Percentiles rank a stretch among this genome's conserved stretches.
Conservation (phyloP, 1,140 invertebrate species). For the Drosophila rufa region DNA sequence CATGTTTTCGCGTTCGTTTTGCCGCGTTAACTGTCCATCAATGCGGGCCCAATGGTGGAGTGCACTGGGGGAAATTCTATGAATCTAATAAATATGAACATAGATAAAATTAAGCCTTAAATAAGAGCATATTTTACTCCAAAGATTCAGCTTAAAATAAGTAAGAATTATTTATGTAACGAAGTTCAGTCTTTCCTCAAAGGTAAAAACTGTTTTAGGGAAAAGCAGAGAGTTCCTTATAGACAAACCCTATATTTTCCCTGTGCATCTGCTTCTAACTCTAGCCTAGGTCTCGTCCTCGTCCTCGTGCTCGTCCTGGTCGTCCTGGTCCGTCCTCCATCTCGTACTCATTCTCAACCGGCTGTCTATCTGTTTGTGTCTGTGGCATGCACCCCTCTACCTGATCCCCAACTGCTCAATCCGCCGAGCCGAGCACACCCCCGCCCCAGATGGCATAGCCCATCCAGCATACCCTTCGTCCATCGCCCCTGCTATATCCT, state of each 20-base stretch:
- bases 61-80: slow-evolving; percentile 13
- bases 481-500: not conserved
- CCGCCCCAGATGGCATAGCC: not conserved
- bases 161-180: too few relatives aligned
- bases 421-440: slow-evolving; percentile 3
- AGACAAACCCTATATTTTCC: not conserved
- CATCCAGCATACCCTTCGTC: not conserved
- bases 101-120: not conserved
- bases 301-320: slow-evolving; percentile 6
- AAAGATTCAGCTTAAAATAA: too few relatives aligned
- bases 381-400: slow-evolving; percentile 69
- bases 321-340: slow-evolving; percentile 8
- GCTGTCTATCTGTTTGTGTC: slow-evolving; percentile 72
- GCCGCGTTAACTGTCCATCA: slow-evolving; percentile 83
- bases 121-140: not conserved
- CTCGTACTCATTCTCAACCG: slow-evolving; percentile 37
- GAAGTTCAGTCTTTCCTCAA: too few relatives aligned
- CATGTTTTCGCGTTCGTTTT: slow-evolving; percentile 81
- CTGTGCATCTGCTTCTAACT: slow-evolving; percentile 34
- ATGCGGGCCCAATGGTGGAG: slow-evolving; percentile 62
- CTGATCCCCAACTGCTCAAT: slow-evolving; percentile 43
- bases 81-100: fast-evolving
- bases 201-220: not conserved
- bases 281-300: slow-evolving; percentile 31
- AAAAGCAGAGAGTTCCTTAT: not conserved